These are phyloP conservation scores for Tapera naevia DNA, from an alignment of 2,797 vertebrate genomes.

Conservation along the genomic window DNA sequence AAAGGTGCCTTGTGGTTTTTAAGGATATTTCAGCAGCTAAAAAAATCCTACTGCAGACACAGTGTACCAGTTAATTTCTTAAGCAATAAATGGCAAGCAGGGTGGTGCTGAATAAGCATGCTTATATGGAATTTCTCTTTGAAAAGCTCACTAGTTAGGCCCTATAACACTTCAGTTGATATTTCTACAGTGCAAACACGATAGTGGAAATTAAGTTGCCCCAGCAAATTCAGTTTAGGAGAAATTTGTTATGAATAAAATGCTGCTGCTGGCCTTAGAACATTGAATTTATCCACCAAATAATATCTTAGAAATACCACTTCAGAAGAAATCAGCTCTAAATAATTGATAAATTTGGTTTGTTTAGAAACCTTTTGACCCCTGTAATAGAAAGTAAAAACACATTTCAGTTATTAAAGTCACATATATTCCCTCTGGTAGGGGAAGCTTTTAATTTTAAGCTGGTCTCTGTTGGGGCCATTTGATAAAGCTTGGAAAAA, in stretches of 20 bases:
- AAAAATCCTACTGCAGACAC: constrained; percentile 69
- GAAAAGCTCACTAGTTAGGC: constrained; percentile 80
- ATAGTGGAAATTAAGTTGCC: constrained; percentile 86
- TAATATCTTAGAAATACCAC: constrained; percentile 90
- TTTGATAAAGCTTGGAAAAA: constrained; percentile 81
- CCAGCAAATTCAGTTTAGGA: constrained; percentile 82
- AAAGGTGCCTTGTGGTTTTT: constrained; percentile 61
- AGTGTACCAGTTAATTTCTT: constrained; percentile 75
- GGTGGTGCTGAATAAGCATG: constrained; percentile 86
- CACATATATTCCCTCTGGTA: constrained; percentile 82
- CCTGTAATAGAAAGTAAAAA: constrained; percentile 86
- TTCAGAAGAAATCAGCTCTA: constrained; percentile 94
- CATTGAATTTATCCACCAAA: constrained; percentile 95
- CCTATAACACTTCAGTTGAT: constrained; percentile 78
- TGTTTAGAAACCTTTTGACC: constrained; percentile 85
- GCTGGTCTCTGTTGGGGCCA: constrained; percentile 76
- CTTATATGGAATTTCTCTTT: constrained; percentile 82
- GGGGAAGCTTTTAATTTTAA: constrained; percentile 84
- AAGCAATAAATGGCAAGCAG: constrained; percentile 77
- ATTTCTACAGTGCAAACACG: constrained; percentile 82
- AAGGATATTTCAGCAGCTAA: constrained; percentile 62
- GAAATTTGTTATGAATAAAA: constrained; percentile 88
- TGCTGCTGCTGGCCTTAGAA: constrained; percentile 83
- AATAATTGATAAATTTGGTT: constrained; percentile 97
- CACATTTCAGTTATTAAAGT: constrained; percentile 86